phyloP scores from a whole-genome alignment of 2,797 vertebrate species.

The Sebastes ruberrimus region DNA sequence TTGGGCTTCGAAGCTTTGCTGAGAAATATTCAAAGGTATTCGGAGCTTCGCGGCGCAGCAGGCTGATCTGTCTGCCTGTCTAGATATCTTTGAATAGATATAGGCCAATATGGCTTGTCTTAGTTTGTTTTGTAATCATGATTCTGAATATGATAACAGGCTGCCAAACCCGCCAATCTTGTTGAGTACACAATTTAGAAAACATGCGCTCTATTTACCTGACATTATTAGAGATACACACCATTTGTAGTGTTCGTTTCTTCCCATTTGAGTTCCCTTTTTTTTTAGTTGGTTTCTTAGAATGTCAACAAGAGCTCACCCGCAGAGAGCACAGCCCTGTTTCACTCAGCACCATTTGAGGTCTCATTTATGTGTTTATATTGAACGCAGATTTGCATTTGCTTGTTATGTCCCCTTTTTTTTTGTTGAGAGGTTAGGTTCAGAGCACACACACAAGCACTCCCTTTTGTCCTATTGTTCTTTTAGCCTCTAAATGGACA shows the following conservation, averaged over 20 bases:
- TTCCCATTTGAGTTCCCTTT: constrained; percentile 5
- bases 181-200: background rate
- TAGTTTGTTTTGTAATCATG: background rate
- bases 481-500: constrained; percentile 16
- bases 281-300: background rate
- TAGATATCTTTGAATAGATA: background rate
- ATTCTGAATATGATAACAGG: background rate
- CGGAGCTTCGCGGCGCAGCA: no score
- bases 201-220: background rate
- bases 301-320: background rate
- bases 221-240: background rate
- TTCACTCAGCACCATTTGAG: background rate
- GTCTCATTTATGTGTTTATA: background rate
- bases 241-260: background rate
- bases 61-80: no score
- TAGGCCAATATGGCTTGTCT: background rate
- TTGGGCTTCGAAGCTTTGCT: no score
- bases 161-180: background rate
- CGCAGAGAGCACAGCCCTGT: background rate
- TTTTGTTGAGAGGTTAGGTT: constrained; percentile 11
- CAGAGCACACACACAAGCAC: constrained; percentile 1
- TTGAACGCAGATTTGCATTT: constrained; percentile 10
- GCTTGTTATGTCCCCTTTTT: background rate
- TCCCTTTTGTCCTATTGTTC: constrained; percentile 14
- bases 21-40: no score